phyloP scores from a whole-genome alignment of 2,888 invertebrate species.

The Harpalus rubripes region DNA sequence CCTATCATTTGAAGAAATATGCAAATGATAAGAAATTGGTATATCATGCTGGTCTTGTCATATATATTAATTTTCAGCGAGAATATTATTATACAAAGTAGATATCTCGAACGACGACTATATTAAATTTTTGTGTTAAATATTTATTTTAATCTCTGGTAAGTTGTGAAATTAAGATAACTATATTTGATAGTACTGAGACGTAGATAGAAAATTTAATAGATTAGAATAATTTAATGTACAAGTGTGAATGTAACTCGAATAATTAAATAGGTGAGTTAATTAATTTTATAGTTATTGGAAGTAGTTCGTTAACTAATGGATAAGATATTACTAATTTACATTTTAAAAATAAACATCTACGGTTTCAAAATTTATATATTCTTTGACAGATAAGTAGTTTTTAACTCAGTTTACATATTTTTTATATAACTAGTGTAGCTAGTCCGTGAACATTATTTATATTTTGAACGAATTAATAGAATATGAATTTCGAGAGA shows the following conservation, averaged over 20 bases:
- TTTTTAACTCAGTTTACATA: too few relatives aligned
- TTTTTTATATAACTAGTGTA: too few relatives aligned
- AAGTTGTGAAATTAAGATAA: slow-evolving; percentile 22
- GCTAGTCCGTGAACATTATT: too few relatives aligned
- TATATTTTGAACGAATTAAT: too few relatives aligned
- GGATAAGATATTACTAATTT: not conserved
- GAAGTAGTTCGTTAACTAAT: not conserved
- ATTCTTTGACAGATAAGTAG: too few relatives aligned
- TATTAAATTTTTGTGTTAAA: not conserved
- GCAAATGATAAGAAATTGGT: slow-evolving; percentile 6
- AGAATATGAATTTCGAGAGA: too few relatives aligned
- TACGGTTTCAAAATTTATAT: not conserved
- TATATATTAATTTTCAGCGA: not conserved
- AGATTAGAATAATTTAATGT: slow-evolving; percentile 14
- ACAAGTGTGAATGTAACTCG: slow-evolving; percentile 5
- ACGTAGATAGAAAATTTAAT: slow-evolving; percentile 12
- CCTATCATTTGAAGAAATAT: not conserved
- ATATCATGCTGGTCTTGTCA: not conserved
- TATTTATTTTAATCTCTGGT: slow-evolving; percentile 11
- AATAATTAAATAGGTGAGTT: not conserved
- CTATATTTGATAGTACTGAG: not conserved
- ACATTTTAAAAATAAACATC: not conserved
- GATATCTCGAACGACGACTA: not conserved
- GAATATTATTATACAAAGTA: not conserved
- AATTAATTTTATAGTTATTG: not conserved